phyloP scores from a whole-genome alignment of 2,888 invertebrate species.

The Acanthosepion pharaonis region DNA sequence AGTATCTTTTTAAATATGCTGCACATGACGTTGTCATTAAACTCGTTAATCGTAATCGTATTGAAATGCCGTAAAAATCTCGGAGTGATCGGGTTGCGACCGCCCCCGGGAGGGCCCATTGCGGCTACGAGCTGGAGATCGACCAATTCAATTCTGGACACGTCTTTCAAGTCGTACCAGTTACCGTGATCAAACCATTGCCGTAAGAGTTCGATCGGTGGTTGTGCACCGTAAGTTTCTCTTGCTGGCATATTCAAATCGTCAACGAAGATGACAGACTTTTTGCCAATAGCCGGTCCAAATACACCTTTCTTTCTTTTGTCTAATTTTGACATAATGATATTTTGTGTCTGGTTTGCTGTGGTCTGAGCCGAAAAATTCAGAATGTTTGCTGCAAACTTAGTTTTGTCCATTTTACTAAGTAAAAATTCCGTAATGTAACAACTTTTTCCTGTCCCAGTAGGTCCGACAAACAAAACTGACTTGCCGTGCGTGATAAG shows the following conservation, averaged over 20 bases:
- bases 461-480: slow-evolving; percentile 73
- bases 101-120: slow-evolving; percentile 75
- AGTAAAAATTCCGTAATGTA: slow-evolving; percentile 79
- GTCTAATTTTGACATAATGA: slow-evolving; percentile 94
- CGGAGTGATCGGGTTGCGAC: slow-evolving; percentile 74
- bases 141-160: slow-evolving; percentile 71
- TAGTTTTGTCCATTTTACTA: slow-evolving; percentile 84
- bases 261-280: slow-evolving; percentile 84
- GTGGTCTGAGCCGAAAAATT: slow-evolving; percentile 95
- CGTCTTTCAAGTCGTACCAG: slow-evolving; percentile 75
- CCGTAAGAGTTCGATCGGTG: slow-evolving; percentile 89
- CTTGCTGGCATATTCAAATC: slow-evolving; percentile 93
- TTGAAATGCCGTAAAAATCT: slow-evolving; percentile 75
- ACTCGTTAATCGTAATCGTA: slow-evolving; percentile 75
- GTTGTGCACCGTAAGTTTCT: slow-evolving; percentile 92
- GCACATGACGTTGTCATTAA: slow-evolving; percentile 74
- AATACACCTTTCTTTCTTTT: slow-evolving; percentile 94
- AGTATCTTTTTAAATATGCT: slow-evolving; percentile 74
- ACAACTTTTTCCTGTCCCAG: slow-evolving; percentile 78
- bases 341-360: slow-evolving; percentile 93
- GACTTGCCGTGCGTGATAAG: slow-evolving; percentile 65
- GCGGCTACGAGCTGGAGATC: slow-evolving; percentile 74
- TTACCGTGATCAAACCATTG: slow-evolving; percentile 75
- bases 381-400: slow-evolving; percentile 88
- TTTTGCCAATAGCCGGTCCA: slow-evolving; percentile 92